phyloP scores from a whole-genome alignment of 2,888 invertebrate species.

The Acleris cristana region DNA sequence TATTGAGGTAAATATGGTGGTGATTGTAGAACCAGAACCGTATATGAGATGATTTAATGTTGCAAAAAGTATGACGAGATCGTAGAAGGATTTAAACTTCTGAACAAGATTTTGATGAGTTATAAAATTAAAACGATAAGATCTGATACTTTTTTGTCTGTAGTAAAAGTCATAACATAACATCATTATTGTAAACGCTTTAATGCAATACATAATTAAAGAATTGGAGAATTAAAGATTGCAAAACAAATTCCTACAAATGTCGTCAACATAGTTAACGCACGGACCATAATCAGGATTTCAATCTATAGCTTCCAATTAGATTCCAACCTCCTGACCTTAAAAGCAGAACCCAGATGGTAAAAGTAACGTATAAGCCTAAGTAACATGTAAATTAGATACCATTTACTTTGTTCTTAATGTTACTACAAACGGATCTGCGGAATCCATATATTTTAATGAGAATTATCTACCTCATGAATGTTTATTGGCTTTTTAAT shows the following conservation, averaged over 20 bases:
- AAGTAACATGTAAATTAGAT: constrained; percentile 14
- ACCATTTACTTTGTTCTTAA: constrained; percentile 1
- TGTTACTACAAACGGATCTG: not conserved
- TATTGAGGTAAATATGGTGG: not conserved
- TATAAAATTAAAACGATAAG: not conserved
- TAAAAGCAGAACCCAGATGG: constrained; percentile 1
- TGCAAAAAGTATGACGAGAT: not conserved
- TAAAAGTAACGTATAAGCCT: not conserved
- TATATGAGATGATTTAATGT: constrained; percentile 1
- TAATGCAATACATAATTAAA: too few relatives aligned
- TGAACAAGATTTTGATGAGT: not conserved
- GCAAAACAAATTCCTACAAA: too few relatives aligned
- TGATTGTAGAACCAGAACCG: not conserved
- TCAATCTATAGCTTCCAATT: not conserved
- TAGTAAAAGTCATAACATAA: too few relatives aligned
- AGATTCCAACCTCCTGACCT: constrained; percentile 3
- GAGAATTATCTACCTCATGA: too few relatives aligned
- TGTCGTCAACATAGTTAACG: not conserved
- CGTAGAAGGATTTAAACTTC: not conserved
- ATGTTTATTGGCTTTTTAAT: too few relatives aligned
- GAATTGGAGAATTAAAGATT: too few relatives aligned
- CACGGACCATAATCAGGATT: not conserved
- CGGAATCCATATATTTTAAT: not conserved
- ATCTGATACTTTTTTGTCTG: too few relatives aligned
- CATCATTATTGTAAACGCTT: too few relatives aligned